Conservation (phyloP, 2,888 invertebrate genomes). For the Drosophila melanosoma region DNA sequence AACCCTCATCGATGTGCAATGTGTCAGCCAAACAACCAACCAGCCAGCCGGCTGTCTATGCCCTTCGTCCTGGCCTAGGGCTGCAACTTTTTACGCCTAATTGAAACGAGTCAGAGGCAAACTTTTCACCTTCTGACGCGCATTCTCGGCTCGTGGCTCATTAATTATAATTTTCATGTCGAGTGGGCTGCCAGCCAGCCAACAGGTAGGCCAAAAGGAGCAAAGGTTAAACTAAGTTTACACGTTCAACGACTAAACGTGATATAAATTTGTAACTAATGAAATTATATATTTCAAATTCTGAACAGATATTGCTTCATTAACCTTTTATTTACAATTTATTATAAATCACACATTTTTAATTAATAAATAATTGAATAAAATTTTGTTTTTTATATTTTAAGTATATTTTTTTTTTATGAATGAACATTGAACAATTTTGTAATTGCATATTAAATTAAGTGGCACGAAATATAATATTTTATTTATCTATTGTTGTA, state of each 20-base stretch:
- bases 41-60: constrained; percentile 11
- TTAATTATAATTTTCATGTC: constrained; percentile 71
- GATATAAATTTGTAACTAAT: not conserved
- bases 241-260: not conserved
- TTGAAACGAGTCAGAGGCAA: constrained; percentile 66
- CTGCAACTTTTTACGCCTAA: constrained; percentile 73
- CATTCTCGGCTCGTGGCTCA: constrained; percentile 66
- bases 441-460: not conserved
- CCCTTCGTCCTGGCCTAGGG: constrained; percentile 28
- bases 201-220: constrained; percentile 61
- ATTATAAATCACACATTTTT: not conserved
- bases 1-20: constrained; percentile 60
- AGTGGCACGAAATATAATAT: not conserved
- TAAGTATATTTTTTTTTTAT: not conserved
- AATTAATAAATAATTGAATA: not conserved
- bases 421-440: too few relatives aligned
- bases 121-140: constrained; percentile 75
- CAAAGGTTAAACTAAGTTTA: constrained; percentile 14
- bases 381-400: not conserved
- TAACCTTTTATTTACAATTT: not conserved
- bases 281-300: not conserved
- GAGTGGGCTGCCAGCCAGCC: constrained; percentile 63
- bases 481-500: not conserved
- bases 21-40: constrained; percentile 15
- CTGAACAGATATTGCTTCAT: not conserved